phyloP scores from a whole-genome alignment of 2,113 vertebrate species.

The Scomber japonicus region DNA sequence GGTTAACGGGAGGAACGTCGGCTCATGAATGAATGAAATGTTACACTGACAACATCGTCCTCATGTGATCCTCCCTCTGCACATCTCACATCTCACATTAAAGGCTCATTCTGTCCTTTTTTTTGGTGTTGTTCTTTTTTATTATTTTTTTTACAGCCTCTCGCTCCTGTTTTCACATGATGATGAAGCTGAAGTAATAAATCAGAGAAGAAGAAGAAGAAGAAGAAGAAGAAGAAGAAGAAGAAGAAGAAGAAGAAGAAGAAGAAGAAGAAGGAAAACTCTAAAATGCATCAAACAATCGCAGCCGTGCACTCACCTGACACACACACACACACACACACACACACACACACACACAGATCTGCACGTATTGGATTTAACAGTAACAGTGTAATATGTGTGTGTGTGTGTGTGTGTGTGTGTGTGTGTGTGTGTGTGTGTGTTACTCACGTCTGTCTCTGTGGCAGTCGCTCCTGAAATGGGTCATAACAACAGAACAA shows the following conservation, averaged over 20 bases:
- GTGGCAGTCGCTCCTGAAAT: constrained; percentile 59
- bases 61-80: not conserved
- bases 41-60: not conserved
- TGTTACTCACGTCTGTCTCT: constrained; percentile 58
- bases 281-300: not conserved
- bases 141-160: no score
- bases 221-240: no score
- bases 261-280: not conserved
- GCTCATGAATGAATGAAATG: not conserved
- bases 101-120: no score
- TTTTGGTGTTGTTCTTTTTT: no score
- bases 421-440: constrained; percentile 14
- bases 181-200: not conserved
- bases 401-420: constrained; percentile 17
- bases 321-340: no score
- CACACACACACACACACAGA: not conserved
- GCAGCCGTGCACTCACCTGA: no score
- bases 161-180: not conserved
- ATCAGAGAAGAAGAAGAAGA: no score
- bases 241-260: not conserved
- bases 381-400: not conserved
- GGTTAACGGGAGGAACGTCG: no score
- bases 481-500: constrained; percentile 57
- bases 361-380: not conserved
- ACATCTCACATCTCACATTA: no score